Percentiles rank a stretch among this genome's conserved stretches.
phyloP scores from a whole-genome alignment of 2,113 vertebrate species.

The Baryphthengus martii region DNA sequence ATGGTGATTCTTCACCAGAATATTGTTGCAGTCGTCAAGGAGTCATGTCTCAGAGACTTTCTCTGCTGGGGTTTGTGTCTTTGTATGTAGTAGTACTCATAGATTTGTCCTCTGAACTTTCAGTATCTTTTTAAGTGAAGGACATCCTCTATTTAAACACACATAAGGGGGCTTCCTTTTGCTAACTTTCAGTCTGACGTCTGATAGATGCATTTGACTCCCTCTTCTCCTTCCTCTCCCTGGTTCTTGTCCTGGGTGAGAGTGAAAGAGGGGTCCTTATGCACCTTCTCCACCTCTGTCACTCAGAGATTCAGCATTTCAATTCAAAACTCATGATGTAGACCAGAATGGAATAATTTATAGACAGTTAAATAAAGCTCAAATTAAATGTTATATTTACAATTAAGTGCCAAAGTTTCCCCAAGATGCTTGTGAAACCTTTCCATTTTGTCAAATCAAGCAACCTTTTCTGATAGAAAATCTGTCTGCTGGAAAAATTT shows the following conservation, averaged over 20 bases:
- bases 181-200: neutral
- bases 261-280: neutral
- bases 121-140: neutral
- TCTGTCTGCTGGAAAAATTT: neutral
- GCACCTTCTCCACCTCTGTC: neutral
- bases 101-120: neutral
- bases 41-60: neutral
- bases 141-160: neutral
- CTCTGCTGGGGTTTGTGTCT: neutral
- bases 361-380: neutral
- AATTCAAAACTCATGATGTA: neutral
- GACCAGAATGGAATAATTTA: neutral
- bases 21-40: neutral
- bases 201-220: neutral
- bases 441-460: neutral
- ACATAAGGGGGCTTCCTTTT: accelerated
- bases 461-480: neutral
- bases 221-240: neutral
- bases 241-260: neutral
- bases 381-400: neutral
- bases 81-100: neutral
- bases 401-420: neutral
- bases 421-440: neutral
- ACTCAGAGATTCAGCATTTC: neutral
- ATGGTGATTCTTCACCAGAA: neutral